Evolutionary conservation across 2,888 invertebrate species (phyloP), one percentile per base, ranked within the genome.

Genomic region (Nipponacmea schrenckii): DNA sequence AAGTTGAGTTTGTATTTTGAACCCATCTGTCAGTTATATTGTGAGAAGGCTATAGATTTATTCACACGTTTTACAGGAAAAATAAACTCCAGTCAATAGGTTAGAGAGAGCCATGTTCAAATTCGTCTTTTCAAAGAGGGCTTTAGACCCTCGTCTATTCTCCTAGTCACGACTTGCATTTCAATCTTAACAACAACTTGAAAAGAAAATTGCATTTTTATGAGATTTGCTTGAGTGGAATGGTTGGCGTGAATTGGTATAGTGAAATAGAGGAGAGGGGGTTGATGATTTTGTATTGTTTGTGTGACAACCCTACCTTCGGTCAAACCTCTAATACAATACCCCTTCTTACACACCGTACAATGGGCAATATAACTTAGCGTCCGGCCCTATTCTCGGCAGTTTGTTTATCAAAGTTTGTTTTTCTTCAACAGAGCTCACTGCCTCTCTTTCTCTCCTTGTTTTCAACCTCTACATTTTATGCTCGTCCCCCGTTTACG

Each of bases 141-240:
- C 56, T 56, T 56, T 56, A 56, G 56, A 24, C 56, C 56, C 56
- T 24, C 12, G 20, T 56, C 56, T 50, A 70, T 73, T 73, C 70
- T 69, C 64, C 7, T 44, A n/a, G 67, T 68, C 74, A 74, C 74
- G 74, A 65, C 68, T 71, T 45, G 48, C 74, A 68, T 71, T 74
- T 70, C 62, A 65, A 62, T 50, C 70, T 66, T 50, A 67, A 64
- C 65, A 64, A 66, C 68, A 69, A 45, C 44, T 39, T 74, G 69
- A 74, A 74, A 64, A 65, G 70, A 68, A 74, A 72, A 74, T 74
- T 74, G 74, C 74, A 74, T 71, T 74, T 74, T 74, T 71, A 69
- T 71, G 69, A 74, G 69, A 71, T 66, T 31, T 69, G 14, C 64
- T 68, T 63, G 66, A 46, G 56, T 56, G 56, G 56, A 56, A 56